Evolutionary conservation across 2,113 vertebrate genomes (phyloP).

Genomic region (Candoia aspera): DNA sequence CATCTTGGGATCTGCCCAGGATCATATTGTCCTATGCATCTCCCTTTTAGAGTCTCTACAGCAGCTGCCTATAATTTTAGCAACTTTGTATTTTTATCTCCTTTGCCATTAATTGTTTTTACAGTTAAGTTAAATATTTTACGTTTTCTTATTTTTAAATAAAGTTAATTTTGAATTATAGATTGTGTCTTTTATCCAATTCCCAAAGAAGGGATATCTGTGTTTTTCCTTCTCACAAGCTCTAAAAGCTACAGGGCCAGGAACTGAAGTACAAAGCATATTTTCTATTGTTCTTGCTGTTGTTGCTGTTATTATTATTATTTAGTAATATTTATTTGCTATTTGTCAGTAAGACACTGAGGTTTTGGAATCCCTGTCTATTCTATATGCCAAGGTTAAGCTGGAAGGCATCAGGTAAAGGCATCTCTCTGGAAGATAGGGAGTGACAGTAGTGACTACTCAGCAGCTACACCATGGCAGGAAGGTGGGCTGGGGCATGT

Average conservation of each 20-base stretch:
- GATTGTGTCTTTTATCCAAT: background rate
- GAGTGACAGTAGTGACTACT: background rate
- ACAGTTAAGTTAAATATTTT: background rate
- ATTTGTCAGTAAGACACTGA: background rate
- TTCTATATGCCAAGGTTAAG: background rate
- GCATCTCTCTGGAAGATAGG: background rate
- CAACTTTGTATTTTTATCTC: background rate
- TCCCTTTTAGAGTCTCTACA: background rate
- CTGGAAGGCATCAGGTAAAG: background rate
- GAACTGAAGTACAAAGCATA: background rate
- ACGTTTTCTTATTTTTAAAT: background rate
- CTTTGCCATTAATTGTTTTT: background rate
- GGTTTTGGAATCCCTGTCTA: background rate
- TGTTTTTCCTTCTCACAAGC: background rate
- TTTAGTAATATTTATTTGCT: background rate
- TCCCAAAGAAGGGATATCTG: background rate
- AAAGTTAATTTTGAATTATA: background rate
- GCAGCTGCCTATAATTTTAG: background rate
- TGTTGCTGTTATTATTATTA: background rate
- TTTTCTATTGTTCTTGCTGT: background rate
- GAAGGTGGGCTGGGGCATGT: background rate
- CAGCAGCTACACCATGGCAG: background rate
- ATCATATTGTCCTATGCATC: background rate
- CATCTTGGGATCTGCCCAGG: background rate
- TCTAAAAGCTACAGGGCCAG: background rate